Evolutionary conservation across 2,113 vertebrate genomes (phyloP).

Genomic region (Ptyas mucosa): DNA sequence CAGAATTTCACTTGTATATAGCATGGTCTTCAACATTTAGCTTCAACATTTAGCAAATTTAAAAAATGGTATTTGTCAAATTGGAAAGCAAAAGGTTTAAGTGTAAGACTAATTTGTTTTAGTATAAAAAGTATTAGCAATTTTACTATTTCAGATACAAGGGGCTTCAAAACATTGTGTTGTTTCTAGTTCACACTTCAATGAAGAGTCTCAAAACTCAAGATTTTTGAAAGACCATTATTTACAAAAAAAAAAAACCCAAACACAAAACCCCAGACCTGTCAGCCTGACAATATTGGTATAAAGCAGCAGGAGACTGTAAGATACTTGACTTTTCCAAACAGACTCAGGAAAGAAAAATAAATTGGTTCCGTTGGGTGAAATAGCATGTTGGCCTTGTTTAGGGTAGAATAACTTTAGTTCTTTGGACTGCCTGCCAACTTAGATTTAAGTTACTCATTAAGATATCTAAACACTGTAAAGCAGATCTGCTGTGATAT

Average conservation of each 20-base stretch:
- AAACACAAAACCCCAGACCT: conserved; percentile 16
- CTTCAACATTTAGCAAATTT: background rate
- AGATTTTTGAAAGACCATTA: conserved; percentile 48
- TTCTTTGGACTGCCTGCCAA: conserved; percentile 57
- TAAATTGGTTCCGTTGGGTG: conserved; percentile 65
- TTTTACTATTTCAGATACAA: conserved; percentile 39
- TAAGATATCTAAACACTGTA: conserved; percentile 63
- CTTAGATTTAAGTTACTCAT: conserved; percentile 66
- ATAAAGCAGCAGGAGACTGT: conserved; percentile 50
- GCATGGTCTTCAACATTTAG: conserved; percentile 28
- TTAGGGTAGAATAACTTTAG: conserved; percentile 63
- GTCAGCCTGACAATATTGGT: conserved; percentile 46
- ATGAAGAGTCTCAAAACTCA: conserved; percentile 43
- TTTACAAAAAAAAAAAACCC: conserved; percentile 16
- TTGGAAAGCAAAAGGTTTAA: conserved; percentile 14
- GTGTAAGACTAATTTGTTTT: conserved; percentile 45
- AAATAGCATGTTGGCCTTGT: conserved; percentile 57
- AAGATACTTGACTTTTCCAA: conserved; percentile 53
- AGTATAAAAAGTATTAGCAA: background rate
- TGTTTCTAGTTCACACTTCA: conserved; percentile 47
- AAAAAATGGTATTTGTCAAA: conserved; percentile 48
- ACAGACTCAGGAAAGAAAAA: conserved; percentile 62
- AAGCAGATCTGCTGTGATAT: conserved; percentile 48
- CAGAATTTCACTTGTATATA: conserved; percentile 39
- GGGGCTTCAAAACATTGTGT: background rate